phyloP scores from a whole-genome alignment of 2,797 vertebrate genomes.

The Eleutherodactylus coqui region DNA sequence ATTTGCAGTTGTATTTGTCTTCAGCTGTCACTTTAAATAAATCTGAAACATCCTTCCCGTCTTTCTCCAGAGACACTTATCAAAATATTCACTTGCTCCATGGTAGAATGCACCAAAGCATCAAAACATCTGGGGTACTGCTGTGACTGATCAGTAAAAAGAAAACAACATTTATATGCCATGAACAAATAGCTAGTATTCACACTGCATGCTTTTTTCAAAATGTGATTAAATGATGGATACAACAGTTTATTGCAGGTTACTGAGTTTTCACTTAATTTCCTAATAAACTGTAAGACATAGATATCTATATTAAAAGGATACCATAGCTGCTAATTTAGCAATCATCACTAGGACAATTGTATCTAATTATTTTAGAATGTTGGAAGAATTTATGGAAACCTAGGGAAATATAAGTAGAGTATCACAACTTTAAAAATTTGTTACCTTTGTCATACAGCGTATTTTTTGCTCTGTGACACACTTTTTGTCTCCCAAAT shows the following conservation, averaged over 20 bases:
- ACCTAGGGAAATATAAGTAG: too few species aligned
- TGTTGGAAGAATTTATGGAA: too few species aligned
- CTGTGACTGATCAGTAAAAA: slow-evolving; percentile 12
- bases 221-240: neutral
- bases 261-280: neutral
- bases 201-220: neutral
- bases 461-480: too few species aligned
- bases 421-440: too few species aligned
- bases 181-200: slow-evolving; percentile 6
- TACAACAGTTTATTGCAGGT: neutral
- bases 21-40: slow-evolving; percentile 12
- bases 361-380: too few species aligned
- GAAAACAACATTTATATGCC: neutral
- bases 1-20: neutral
- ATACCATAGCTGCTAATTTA: too few species aligned
- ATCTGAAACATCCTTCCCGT: neutral
- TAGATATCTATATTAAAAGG: neutral
- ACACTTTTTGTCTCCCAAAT: too few species aligned
- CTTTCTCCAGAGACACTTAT: neutral
- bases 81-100: slow-evolving; percentile 21
- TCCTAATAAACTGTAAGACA: neutral
- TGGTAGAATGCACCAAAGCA: slow-evolving; percentile 8
- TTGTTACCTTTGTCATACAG: too few species aligned
- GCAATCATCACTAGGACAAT: too few species aligned
- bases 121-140: neutral